phyloP scores from a whole-genome alignment of 2,113 vertebrate species.

The Tyrannus savana region DNA sequence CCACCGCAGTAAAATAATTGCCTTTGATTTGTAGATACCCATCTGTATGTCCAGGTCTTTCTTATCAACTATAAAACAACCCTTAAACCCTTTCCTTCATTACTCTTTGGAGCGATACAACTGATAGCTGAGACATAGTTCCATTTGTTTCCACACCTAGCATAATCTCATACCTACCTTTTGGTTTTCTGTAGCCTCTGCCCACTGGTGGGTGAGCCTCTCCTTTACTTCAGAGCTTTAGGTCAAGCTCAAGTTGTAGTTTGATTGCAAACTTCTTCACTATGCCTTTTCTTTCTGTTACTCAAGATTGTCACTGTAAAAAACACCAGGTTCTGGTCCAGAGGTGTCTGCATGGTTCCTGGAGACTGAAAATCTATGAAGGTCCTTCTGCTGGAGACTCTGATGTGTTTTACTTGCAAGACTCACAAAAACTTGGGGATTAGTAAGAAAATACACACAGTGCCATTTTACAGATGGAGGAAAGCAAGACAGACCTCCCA shows the following conservation, averaged over 20 bases:
- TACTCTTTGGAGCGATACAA: neutral
- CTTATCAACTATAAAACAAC: neutral
- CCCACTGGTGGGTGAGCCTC: neutral
- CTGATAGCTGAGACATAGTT: neutral
- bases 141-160: neutral
- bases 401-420: neutral
- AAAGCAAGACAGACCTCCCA: neutral
- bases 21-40: neutral
- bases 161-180: neutral
- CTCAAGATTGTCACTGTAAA: neutral
- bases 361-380: neutral
- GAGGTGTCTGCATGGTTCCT: neutral
- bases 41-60: neutral
- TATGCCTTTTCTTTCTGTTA: neutral
- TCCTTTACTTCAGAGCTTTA: neutral
- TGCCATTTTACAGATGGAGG: neutral
- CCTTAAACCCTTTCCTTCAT: neutral
- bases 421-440: neutral
- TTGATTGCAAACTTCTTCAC: neutral
- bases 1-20: neutral
- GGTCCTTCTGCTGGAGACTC: neutral
- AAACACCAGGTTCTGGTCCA: neutral
- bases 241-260: neutral
- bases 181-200: neutral
- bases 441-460: fast-evolving